Evolutionary conservation across 2,888 invertebrate species (phyloP), one percentile per base, ranked within the genome.

Genomic region (Leptinotarsa peninsularis): DNA sequence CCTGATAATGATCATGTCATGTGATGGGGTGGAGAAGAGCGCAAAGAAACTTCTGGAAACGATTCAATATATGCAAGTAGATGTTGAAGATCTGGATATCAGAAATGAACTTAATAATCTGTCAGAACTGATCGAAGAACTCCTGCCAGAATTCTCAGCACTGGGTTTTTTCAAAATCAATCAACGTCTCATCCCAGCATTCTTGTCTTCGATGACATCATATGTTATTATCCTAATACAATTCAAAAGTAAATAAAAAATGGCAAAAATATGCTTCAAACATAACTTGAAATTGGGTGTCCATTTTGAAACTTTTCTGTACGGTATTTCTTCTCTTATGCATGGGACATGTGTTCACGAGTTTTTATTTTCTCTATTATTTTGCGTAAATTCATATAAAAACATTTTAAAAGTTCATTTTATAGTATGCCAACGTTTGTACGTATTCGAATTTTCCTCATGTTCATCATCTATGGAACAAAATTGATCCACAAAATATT

Each of bases 211-310:
- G 23, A 58, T 58, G 58, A 58, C 58, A 14, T 58, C 58, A 4
- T 58, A 58, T 21, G 58, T 58, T 58, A 58, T 58, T 15, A 58
- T 58, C 23, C 58, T 58, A 14, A 58, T 58, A 23, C 58, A 58
- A 15, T 58, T 58, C 14, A 58, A 58, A 15, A 58, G 27, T 23
- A 4, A 17, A 15, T 52, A 15, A 52, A 33, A 10, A 43, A 43
- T 43, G 43, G 3, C 43, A 10, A 43, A 10, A 10, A 10, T 33
- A 10, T 33, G 33, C 33, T 33, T 33, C 2, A 7, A 7, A 33
- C 10, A 33, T 10, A 33, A 33, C 33, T 10, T 33, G 33, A 33
- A 33, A 43, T 43, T 10, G 10, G 10, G 43, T 43, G 43, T 43
- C 10, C 43, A 3, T 10, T 43, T 43, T 43, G 43, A 10, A 43